Evolutionary conservation across 2,888 invertebrate genomes (phyloP).

Genomic region (Saturnia pavonia): DNA sequence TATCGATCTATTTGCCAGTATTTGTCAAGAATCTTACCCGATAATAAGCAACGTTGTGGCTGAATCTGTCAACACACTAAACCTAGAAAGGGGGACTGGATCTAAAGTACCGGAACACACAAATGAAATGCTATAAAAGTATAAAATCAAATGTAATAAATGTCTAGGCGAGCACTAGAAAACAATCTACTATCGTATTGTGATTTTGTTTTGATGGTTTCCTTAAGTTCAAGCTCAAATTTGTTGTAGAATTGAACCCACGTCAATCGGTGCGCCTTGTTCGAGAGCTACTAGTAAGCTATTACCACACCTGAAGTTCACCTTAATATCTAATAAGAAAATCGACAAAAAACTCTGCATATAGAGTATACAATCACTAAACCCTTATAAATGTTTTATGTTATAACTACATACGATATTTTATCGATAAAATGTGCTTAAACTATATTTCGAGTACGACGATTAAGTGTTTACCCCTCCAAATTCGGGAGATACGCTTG

Average conservation of each 20-base stretch:
- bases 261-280: background rate
- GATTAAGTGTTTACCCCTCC: slow-evolving; percentile 55
- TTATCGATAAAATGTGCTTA: slow-evolving; percentile 35
- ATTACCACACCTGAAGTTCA: background rate
- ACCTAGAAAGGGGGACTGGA: background rate
- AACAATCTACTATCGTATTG: background rate
- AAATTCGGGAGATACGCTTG: slow-evolving; percentile 49
- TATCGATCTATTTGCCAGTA: background rate
- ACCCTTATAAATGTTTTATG: slow-evolving; percentile 4
- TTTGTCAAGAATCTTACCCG: background rate
- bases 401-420: slow-evolving; percentile 24
- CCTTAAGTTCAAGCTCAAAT: background rate
- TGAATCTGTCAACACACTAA: background rate
- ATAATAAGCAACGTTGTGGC: background rate
- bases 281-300: too few species aligned
- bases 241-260: background rate
- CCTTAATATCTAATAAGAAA: background rate
- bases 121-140: background rate
- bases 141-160: too few species aligned
- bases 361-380: background rate
- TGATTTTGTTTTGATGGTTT: background rate
- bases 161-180: background rate
- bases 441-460: slow-evolving; percentile 43
- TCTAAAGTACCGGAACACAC: background rate
- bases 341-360: background rate